Percentiles rank a stretch among this genome's conserved stretches.
These are phyloP conservation scores for Gambelia wislizenii DNA, from an alignment of 2,797 vertebrate genomes.

Conservation along the genomic window DNA sequence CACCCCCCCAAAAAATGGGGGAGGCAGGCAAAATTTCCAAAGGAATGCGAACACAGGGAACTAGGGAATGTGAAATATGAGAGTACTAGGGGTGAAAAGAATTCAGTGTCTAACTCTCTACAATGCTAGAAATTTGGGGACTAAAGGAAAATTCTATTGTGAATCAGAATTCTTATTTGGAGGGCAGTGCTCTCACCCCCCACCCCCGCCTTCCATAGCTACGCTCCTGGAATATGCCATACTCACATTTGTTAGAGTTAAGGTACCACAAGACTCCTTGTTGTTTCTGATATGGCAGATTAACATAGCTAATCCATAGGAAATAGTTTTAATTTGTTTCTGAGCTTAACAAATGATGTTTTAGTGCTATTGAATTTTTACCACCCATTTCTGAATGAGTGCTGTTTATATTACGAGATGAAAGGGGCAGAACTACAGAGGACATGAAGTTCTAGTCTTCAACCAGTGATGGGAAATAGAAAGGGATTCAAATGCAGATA, in stretches of 20 bases:
- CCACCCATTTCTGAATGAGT: slow-evolving; percentile 26
- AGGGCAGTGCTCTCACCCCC: no score
- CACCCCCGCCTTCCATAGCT: no score
- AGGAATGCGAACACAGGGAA: no score
- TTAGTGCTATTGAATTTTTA: slow-evolving; percentile 33
- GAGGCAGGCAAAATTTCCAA: no score
- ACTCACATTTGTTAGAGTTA: background rate
- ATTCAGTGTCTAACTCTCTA: no score
- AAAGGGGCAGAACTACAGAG: slow-evolving; percentile 5
- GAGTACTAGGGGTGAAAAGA: no score
- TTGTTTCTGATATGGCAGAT: no score
- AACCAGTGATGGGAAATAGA: background rate
- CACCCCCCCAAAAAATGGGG: no score
- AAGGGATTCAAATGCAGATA: slow-evolving; percentile 45
- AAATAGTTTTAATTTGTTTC: slow-evolving; percentile 3
- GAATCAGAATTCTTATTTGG: no score
- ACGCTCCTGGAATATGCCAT: background rate
- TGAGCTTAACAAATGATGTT: background rate
- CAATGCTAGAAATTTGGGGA: no score
- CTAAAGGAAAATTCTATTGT: no score
- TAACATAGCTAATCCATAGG: background rate
- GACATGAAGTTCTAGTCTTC: slow-evolving; percentile 1
- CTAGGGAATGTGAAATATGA: no score
- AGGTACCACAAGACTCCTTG: background rate
- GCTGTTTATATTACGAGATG: background rate